Evolutionary conservation across 2,888 invertebrate genomes (phyloP), one percentile per base, ranked within the genome.

Genomic region (Nemoura dubitans): DNA sequence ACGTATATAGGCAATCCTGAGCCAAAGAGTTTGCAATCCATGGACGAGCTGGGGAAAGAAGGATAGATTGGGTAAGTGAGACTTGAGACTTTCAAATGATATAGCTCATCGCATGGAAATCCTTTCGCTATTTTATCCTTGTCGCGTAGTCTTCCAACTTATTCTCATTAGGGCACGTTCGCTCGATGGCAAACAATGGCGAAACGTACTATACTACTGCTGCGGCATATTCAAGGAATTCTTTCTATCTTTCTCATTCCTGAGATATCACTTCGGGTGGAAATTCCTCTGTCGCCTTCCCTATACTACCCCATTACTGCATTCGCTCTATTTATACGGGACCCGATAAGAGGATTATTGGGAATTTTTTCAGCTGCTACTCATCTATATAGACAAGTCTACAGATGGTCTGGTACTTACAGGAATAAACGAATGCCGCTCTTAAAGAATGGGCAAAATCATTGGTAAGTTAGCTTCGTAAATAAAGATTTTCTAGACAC

Each of bases 11-110:
- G 3, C 36, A 10, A 21, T 59, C 59, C 21, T 21, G 59, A 16
- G 59, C 6, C 59, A 78, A 28, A 78, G 26, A 59, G 59, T 59
- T 21, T 59, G 59, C 10, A 59, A 59, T 21, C 59, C 16, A 6
- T 36, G 36, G 10, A 36, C n/a, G n/a, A 21, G 21, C 59, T 21
- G 14, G 59, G 29, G 21, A 81, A 81, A 81, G 81, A 81, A 85
- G 43, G 87, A 87, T 86, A 85, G 85, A 87, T 87, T 85, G 86
- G 87, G 21, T 28, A 85, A 86, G 86, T 85, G 82, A 86, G 87
- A 82, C 85, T 84, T 81, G 86, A 80, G 87, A 87, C 86, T 87
- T 82, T 80, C 59, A 86, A 87, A 87, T 86, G 87, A 87, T 85
- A 86, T 85, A 59, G 81, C 86, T 87, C 84, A 59, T 59, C 21